Conservation (phyloP, 2,797 vertebrate species). For the Eulemur rubriventer region DNA sequence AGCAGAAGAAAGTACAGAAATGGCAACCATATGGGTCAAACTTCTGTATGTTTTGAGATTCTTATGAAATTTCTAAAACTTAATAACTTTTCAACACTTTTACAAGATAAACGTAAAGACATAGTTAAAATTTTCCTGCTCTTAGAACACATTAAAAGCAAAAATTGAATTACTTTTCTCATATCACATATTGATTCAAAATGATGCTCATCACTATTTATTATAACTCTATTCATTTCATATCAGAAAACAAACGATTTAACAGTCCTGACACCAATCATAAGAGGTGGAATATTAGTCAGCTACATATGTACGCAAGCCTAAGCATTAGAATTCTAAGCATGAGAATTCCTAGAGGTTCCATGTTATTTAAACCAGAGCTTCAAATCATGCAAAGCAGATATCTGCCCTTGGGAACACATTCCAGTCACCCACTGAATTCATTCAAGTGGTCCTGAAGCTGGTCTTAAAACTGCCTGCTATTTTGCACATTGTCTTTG, state of each 20-base stretch:
- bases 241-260: neutral
- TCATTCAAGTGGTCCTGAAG: neutral
- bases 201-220: neutral
- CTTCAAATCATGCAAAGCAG: constrained; percentile 35
- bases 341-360: neutral
- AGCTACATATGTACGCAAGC: neutral
- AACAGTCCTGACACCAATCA: neutral
- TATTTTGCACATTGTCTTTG: neutral
- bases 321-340: neutral
- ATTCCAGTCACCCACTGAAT: neutral
- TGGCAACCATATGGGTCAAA: neutral
- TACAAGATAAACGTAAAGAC: neutral
- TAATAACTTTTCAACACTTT: neutral
- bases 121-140: neutral
- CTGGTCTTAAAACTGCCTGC: neutral
- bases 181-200: neutral
- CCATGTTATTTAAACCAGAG: neutral
- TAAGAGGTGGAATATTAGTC: neutral
- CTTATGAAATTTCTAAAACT: neutral
- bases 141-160: neutral
- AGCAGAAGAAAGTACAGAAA: neutral
- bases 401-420: neutral
- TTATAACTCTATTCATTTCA: neutral
- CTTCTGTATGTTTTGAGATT: neutral
- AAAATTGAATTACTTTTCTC: neutral